Evolutionary conservation across 2,888 invertebrate species (phyloP).

Genomic region (Drosophila ustulata): DNA sequence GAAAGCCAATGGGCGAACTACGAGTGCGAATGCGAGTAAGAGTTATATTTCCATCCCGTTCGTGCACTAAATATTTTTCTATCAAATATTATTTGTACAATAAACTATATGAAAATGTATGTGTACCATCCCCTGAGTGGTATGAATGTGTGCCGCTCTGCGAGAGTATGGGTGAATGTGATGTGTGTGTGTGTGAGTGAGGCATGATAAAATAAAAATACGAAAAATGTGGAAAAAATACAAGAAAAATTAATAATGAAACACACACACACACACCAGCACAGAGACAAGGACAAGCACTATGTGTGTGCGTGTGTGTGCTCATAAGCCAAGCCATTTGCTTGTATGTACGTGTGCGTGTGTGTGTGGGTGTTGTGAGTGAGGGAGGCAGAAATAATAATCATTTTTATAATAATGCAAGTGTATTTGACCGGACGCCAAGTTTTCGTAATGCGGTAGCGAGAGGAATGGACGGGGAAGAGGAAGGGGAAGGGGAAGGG

Average conservation of each 20-base stretch:
- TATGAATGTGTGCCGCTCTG: slow-evolving; percentile 33
- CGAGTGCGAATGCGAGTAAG: neutral
- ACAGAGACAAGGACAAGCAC: slow-evolving; percentile 72
- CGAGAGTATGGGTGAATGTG: slow-evolving; percentile 36
- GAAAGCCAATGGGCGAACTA: slow-evolving; percentile 58
- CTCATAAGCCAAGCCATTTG: slow-evolving; percentile 52
- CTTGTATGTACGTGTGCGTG: slow-evolving; percentile 4
- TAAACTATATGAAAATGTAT: slow-evolving; percentile 58
- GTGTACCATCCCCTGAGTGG: slow-evolving; percentile 64
- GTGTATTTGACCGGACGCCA: slow-evolving; percentile 68
- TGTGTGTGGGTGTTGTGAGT: slow-evolving; percentile 27
- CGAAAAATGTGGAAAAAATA: slow-evolving; percentile 79
- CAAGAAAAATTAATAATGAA: slow-evolving; percentile 81
- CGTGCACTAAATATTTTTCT: slow-evolving; percentile 67
- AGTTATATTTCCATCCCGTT: slow-evolving; percentile 65
- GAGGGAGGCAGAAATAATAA: slow-evolving; percentile 68
- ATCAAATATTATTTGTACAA: slow-evolving; percentile 73
- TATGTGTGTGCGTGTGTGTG: slow-evolving; percentile 9
- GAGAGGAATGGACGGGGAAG: neutral
- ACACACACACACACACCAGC: slow-evolving; percentile 54
- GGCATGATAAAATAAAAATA: slow-evolving; percentile 78
- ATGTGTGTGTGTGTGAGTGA: slow-evolving; percentile 39
- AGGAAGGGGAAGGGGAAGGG: neutral
- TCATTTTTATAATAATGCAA: slow-evolving; percentile 79
- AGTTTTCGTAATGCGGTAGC: slow-evolving; percentile 43